Evolutionary conservation across 2,797 vertebrate species (phyloP).

Genomic region (Clarias pachynema): DNA sequence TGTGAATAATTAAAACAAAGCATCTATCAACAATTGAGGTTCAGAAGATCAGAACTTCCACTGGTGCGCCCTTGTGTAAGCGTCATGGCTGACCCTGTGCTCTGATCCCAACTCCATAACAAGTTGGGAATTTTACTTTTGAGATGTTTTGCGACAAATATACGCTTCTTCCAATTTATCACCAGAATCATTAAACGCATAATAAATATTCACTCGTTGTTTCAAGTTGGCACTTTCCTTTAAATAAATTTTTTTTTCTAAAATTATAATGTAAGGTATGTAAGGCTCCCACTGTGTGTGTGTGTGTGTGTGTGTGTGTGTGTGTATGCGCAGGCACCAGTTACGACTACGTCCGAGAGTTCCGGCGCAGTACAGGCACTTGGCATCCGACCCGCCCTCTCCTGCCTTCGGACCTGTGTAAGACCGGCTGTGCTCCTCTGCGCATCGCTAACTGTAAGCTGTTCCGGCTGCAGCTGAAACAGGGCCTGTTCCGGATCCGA

Average conservation of each 20-base stretch:
- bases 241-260: not conserved
- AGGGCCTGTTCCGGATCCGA: constrained; percentile 90
- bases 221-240: not conserved
- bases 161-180: no score
- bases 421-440: constrained; percentile 86
- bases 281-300: not conserved
- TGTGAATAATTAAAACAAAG: not conserved
- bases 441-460: constrained; percentile 97
- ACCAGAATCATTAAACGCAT: not conserved
- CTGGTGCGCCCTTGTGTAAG: no score
- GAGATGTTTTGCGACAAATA: no score
- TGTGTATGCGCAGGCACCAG: constrained; percentile 77
- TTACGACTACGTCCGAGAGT: constrained; percentile 96
- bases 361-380: constrained; percentile 91
- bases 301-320: no score
- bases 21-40: not conserved
- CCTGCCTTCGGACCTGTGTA: constrained; percentile 86
- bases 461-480: constrained; percentile 91
- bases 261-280: not conserved
- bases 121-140: no score
- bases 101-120: no score
- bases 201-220: not conserved
- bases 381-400: constrained; percentile 93
- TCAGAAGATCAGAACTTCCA: no score
- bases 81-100: no score